A percentile compares a stretch with the other conserved stretches of the same genome.
These are phyloP conservation scores for Ennomos erosarius DNA, from an alignment of 2,888 invertebrate genomes.

Conservation along the genomic window DNA sequence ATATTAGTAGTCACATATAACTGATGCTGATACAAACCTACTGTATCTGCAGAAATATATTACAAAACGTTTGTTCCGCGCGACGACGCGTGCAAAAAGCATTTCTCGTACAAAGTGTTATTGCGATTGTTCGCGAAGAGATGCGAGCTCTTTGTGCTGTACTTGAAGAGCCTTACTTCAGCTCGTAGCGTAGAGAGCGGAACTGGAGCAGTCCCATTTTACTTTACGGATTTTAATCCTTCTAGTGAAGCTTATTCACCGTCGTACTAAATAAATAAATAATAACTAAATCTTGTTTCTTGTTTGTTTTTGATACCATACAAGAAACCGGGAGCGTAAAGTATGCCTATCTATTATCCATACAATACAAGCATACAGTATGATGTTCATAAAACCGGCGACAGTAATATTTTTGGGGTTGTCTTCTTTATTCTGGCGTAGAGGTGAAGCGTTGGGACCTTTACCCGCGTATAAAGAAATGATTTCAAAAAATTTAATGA, in stretches of 20 bases:
- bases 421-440: too few species aligned
- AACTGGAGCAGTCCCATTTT: conserved; percentile 19
- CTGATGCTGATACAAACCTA: conserved; percentile 12
- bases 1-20: too few species aligned
- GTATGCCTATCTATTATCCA: too few species aligned
- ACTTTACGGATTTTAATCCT: conserved; percentile 6
- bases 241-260: conserved; percentile 1
- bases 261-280: background rate
- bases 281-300: too few species aligned
- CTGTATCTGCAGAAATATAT: conserved; percentile 15
- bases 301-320: background rate
- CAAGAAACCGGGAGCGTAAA: background rate
- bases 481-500: too few species aligned
- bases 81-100: conserved; percentile 22
- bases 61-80: conserved; percentile 18
- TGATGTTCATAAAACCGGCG: too few species aligned
- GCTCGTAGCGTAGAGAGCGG: conserved; percentile 8
- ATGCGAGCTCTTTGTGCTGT: conserved; percentile 37
- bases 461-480: too few species aligned
- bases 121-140: conserved; percentile 39
- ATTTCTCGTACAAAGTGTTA: conserved; percentile 38
- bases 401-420: too few species aligned
- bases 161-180: conserved; percentile 34
- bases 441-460: too few species aligned
- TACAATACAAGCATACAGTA: too few species aligned